A percentile compares a stretch with the other conserved stretches of the same genome.
These are phyloP conservation scores for Saguinus imperator DNA, from an alignment of 2,113 vertebrate genomes.

Conservation along the genomic window DNA sequence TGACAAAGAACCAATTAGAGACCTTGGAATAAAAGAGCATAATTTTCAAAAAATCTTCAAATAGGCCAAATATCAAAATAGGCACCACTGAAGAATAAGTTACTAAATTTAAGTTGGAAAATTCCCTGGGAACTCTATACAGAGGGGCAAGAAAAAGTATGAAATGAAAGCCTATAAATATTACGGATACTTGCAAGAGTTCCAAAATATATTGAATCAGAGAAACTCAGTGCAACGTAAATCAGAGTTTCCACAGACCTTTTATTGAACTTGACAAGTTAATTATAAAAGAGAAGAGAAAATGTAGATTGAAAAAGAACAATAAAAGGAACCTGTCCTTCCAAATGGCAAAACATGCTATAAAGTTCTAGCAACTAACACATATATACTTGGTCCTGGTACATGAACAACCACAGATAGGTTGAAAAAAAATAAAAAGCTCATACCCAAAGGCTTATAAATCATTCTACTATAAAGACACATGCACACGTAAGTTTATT, in stretches of 20 bases:
- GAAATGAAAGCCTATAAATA: background rate
- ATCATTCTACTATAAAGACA: too few relatives aligned
- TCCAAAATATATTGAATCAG: background rate
- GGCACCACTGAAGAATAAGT: background rate
- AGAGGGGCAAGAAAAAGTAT: background rate
- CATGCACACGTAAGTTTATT: too few relatives aligned
- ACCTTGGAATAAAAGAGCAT: background rate
- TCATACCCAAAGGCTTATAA: background rate
- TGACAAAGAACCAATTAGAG: background rate
- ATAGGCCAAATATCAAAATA: background rate
- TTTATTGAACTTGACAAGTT: background rate
- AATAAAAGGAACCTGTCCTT: background rate
- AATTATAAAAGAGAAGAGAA: background rate
- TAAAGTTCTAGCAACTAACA: background rate
- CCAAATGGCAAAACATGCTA: background rate
- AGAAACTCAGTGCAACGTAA: background rate
- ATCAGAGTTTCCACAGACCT: background rate
- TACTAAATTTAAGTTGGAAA: background rate
- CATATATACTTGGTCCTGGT: background rate
- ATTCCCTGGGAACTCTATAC: background rate
- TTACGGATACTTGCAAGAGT: background rate
- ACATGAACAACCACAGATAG: background rate
- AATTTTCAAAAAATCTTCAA: conserved; percentile 3
- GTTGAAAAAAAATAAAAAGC: background rate
- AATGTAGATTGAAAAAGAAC: background rate